phyloP scores from a whole-genome alignment of 2,888 invertebrate genomes.

The Anoplius nigerrimus region DNA sequence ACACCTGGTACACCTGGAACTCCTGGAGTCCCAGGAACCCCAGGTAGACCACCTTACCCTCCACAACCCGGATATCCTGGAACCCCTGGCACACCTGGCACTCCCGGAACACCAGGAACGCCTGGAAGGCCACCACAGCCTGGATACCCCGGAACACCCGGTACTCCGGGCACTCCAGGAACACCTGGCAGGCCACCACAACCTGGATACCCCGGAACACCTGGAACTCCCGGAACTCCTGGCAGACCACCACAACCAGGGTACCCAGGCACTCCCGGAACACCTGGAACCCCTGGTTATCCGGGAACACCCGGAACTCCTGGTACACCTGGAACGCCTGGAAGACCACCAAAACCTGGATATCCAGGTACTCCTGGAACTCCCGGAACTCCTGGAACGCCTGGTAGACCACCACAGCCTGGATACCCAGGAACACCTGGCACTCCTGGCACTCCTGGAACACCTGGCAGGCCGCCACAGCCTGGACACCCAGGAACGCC shows the following conservation, averaged over 20 bases:
- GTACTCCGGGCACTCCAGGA: constrained; percentile 19
- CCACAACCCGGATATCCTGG: constrained; percentile 49
- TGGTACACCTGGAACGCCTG: constrained; percentile 60
- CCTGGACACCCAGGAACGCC: constrained; percentile 13
- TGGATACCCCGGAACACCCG: constrained; percentile 36
- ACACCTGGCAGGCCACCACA: constrained; percentile 8
- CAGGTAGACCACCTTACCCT: constrained; percentile 31
- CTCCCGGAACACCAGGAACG: constrained; percentile 52
- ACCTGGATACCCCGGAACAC: constrained; percentile 35
- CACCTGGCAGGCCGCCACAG: constrained; percentile 23
- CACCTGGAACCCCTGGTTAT: constrained; percentile 36
- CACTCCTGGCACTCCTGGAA: constrained; percentile 39
- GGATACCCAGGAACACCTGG: constrained; percentile 57
- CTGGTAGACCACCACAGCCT: constrained; percentile 31
- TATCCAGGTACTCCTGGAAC: constrained; percentile 55
- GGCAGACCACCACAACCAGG: constrained; percentile 32
- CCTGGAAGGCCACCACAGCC: constrained; percentile 37
- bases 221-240: constrained; percentile 32
- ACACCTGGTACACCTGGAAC: constrained; percentile 35
- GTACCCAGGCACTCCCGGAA: constrained; percentile 37
- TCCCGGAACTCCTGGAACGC: constrained; percentile 41
- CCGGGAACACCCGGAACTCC: constrained; percentile 40
- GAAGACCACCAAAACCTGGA: constrained; percentile 59
- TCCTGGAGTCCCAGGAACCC: constrained; percentile 49
- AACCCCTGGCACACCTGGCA: constrained; percentile 53